Evolutionary conservation across 2,797 vertebrate species (phyloP), one percentile per base, ranked within the genome.

Genomic region (Cottoperca gobio): DNA sequence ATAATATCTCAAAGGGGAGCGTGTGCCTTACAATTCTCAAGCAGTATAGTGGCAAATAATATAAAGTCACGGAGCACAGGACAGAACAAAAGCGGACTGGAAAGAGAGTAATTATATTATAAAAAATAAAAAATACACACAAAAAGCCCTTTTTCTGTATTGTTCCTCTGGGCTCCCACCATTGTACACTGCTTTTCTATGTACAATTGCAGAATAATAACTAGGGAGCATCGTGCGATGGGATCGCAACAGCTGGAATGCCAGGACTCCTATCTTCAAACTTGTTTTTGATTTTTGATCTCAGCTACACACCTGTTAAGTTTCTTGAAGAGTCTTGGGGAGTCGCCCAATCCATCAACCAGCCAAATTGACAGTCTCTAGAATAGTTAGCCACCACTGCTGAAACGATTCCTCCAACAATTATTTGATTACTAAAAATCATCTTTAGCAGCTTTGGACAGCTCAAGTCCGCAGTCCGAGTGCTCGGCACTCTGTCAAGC

Each of bases 1-100:
- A 57, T 54, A 23, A 50, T 72, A 57, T 59, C 43, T 78, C 50
- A 66, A 46, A 70, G 43, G 33, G 17, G 54, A 55, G 14, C 14
- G 16, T 21, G 14, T 53, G 35, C 61, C 31, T 66, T 23, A 58
- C 35, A 73, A 62, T 62, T 66, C 50, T 76, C 49, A 37, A 40
- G 14, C 57, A 65, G 61, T 19, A n/a, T n/a, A n/a, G n/a, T 23
- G 8, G n/a, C 17, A 28, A 35, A 13, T 2, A 40, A 64, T 48
- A 60, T 60, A 23, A 60, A 71, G 52, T 40, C 17, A 65, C 4
- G 7, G 37, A 48, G n/a, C 37, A 64, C 7, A 67, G 12, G n/a
- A 21, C 13, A 53, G 55, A 67, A 57, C 21, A 59, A 46, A 55
- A 6, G 11, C 21, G 31, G 21, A 67, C 24, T 8, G 12, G 6